Evolutionary conservation across 2,888 invertebrate genomes (phyloP).

Genomic region (Drosophila melanocephala): DNA sequence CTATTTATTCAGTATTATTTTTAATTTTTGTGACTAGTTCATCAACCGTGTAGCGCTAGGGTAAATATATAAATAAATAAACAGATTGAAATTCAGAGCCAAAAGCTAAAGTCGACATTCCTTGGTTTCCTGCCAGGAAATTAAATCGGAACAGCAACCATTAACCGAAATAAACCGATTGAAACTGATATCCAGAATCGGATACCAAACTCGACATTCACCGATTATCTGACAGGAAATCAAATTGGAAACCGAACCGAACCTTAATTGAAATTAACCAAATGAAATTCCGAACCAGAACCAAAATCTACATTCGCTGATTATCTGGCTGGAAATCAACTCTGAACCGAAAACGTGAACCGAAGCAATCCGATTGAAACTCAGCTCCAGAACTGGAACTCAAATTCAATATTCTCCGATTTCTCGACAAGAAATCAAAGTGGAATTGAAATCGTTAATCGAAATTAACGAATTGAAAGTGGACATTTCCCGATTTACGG

Average conservation of each 20-base stretch:
- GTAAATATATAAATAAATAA: neutral
- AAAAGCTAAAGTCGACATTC: neutral
- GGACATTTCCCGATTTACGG: no score
- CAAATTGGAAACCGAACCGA: neutral
- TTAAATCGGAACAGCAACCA: neutral
- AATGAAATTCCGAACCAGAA: neutral
- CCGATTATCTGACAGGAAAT: neutral
- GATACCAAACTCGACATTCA: neutral
- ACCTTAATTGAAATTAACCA: neutral
- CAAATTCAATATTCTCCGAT: neutral
- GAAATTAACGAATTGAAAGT: neutral
- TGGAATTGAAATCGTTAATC: neutral
- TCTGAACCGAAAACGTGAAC: neutral
- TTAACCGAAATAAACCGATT: neutral
- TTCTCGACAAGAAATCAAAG: neutral
- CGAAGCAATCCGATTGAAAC: neutral
- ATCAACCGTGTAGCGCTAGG: no score
- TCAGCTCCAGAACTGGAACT: neutral
- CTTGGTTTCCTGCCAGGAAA: neutral
- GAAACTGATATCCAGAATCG: neutral
- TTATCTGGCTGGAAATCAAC: neutral
- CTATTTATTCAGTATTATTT: no score
- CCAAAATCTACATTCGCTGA: neutral
- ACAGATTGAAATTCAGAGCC: neutral
- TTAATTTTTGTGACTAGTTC: no score